These are phyloP conservation scores for Eidolon dupreanum DNA, from an alignment of 2,797 vertebrate genomes.

Conservation along the genomic window DNA sequence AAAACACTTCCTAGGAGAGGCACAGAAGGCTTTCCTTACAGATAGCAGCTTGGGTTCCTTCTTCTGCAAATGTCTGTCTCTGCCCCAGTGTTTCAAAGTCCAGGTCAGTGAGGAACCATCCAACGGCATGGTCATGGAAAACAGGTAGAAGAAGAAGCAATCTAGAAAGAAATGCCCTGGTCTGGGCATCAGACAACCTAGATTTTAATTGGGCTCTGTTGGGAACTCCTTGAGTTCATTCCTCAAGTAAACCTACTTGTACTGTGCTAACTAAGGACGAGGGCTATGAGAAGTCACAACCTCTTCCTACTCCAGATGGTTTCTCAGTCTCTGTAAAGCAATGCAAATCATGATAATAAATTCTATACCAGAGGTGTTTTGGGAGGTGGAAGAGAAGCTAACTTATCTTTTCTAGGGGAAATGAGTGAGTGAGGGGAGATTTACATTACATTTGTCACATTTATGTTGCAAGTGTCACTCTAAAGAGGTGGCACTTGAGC, in stretches of 20 bases:
- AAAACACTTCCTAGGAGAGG: conserved; percentile 39
- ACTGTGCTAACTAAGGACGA: neutral
- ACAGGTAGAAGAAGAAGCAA: neutral
- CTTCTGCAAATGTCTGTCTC: neutral
- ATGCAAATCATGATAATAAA: neutral
- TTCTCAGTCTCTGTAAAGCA: neutral
- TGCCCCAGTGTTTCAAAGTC: neutral
- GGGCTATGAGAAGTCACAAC: neutral
- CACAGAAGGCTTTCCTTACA: conserved; percentile 38
- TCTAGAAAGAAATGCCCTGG: neutral
- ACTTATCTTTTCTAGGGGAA: neutral
- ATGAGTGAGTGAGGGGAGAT: neutral
- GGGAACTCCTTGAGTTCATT: neutral
- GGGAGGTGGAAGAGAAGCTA: neutral
- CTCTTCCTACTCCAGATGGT: neutral
- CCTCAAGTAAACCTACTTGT: neutral
- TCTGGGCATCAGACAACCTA: neutral
- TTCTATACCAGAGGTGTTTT: neutral
- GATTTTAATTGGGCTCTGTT: neutral
- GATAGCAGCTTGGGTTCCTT: conserved; percentile 22
- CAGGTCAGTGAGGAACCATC: neutral
- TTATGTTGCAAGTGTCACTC: neutral
- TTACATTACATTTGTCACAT: neutral
- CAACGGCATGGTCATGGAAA: neutral
- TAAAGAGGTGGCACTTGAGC: neutral